phyloP scores from a whole-genome alignment of 2,113 vertebrate genomes.

The Cynocephalus volans region DNA sequence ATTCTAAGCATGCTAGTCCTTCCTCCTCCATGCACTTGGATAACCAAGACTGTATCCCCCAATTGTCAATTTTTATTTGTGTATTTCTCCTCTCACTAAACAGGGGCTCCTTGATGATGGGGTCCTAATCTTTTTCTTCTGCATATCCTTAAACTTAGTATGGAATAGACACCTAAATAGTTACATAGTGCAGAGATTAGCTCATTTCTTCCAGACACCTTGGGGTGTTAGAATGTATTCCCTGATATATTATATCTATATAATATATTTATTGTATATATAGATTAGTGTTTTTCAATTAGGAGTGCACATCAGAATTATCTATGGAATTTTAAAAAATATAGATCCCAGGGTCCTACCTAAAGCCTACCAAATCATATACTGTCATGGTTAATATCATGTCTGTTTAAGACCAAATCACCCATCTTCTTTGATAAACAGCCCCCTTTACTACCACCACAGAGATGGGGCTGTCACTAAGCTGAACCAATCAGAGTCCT shows the following conservation, averaged over 20 bases:
- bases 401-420: neutral
- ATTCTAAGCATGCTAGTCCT: neutral
- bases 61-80: neutral
- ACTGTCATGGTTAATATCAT: fast-evolving
- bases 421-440: neutral
- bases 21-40: neutral
- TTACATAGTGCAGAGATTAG: neutral
- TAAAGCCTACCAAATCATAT: neutral
- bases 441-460: too few relatives aligned
- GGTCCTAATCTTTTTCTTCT: neutral
- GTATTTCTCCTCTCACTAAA: neutral
- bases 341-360: neutral
- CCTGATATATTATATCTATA: neutral
- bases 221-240: neutral
- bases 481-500: neutral
- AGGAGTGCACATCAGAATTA: neutral
- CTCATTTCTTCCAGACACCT: neutral
- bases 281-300: neutral
- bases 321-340: neutral
- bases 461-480: neutral
- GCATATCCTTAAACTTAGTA: neutral
- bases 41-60: neutral
- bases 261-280: too few relatives aligned
- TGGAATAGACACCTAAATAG: too few relatives aligned
- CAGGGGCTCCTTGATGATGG: neutral